A percentile compares a stretch with the other conserved stretches of the same genome.
These are phyloP conservation scores for Sinotaia quadrata DNA, from an alignment of 2,888 invertebrate species.

Conservation along the genomic window DNA sequence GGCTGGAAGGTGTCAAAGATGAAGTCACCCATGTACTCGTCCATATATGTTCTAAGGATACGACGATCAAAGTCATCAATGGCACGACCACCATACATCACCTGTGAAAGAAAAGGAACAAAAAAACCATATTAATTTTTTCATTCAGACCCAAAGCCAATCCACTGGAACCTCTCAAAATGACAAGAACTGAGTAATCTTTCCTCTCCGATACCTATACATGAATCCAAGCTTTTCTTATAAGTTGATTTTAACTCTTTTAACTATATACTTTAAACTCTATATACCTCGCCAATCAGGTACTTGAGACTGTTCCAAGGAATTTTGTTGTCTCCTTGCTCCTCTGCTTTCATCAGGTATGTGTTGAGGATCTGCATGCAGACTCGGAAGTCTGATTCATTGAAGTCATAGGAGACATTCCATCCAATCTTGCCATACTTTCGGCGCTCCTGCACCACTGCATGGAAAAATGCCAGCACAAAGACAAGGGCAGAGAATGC, in stretches of 20 bases:
- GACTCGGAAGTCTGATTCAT: constrained; percentile 90
- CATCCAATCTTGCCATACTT: constrained; percentile 96
- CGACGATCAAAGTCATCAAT: constrained; percentile 93
- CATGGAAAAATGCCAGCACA: constrained; percentile 93
- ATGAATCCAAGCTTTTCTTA: too few relatives aligned
- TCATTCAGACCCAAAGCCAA: too few relatives aligned
- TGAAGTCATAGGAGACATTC: constrained; percentile 95
- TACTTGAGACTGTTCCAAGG: constrained; percentile 95
- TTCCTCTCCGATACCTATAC: too few relatives aligned
- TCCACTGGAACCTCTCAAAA: too few relatives aligned
- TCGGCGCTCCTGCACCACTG: constrained; percentile 90
- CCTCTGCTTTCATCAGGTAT: constrained; percentile 83
- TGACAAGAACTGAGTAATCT: too few relatives aligned
- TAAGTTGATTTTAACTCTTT: too few relatives aligned
- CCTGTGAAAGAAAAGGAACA: too few relatives aligned
- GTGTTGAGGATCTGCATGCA: constrained; percentile 88
- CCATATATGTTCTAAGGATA: constrained; percentile 89
- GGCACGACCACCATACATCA: constrained; percentile 95
- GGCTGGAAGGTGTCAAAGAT: constrained; percentile 92
- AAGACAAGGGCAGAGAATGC: constrained; percentile 88
- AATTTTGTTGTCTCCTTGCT: constrained; percentile 77
- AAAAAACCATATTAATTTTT: too few relatives aligned
- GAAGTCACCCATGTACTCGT: constrained; percentile 95
- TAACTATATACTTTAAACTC: too few relatives aligned
- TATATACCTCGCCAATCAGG: constrained; percentile 90